Conservation (phyloP, 2,888 invertebrate genomes). For the Nomada fabriciana region DNA sequence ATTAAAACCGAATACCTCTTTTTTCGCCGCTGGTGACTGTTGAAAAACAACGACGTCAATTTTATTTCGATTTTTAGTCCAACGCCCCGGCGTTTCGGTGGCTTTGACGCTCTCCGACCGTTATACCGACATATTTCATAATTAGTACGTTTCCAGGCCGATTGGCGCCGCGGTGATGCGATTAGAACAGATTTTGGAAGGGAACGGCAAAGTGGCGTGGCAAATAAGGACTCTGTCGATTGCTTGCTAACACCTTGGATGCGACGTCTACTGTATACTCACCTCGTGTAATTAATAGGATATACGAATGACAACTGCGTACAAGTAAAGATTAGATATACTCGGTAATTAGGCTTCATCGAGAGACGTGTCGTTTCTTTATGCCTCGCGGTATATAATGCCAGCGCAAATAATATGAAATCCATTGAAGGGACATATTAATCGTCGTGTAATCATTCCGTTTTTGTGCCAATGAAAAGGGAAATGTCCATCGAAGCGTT, state of each 20-base stretch:
- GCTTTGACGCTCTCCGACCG: background rate
- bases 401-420: background rate
- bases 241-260: background rate
- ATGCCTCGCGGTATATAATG: background rate
- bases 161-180: constrained; percentile 4
- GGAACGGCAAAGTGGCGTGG: too few species aligned
- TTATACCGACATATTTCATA: background rate
- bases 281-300: background rate
- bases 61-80: background rate
- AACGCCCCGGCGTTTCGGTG: background rate
- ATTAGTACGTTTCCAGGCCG: constrained; percentile 5
- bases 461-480: constrained; percentile 16
- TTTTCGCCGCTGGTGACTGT: background rate
- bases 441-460: background rate
- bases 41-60: constrained; percentile 5
- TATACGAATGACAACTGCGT: background rate
- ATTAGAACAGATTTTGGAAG: background rate
- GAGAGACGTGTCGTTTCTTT: background rate
- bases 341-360: background rate
- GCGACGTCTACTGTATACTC: background rate
- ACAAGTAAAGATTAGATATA: background rate
- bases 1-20: constrained; percentile 22
- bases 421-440: background rate
- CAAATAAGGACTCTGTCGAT: background rate
- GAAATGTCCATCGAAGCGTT: constrained; percentile 5